phyloP scores from a whole-genome alignment of 2,888 invertebrate species.

The Thymelicus acteon region DNA sequence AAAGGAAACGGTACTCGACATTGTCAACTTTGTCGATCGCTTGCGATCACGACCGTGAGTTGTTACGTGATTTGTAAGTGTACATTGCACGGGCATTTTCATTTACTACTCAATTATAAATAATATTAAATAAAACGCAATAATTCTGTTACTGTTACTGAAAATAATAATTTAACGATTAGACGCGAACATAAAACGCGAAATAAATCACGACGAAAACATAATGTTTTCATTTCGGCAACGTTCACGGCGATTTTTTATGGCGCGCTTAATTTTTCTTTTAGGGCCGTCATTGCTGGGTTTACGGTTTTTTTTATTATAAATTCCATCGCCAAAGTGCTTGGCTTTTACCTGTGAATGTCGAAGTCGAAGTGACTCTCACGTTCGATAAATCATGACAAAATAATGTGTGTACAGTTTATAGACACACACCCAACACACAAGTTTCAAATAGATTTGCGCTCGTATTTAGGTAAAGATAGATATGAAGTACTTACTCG shows the following conservation, averaged over 20 bases:
- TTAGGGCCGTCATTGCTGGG: constrained; percentile 42
- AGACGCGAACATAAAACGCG: constrained; percentile 41
- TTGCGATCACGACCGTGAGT: too few species aligned
- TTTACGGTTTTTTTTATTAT: constrained; percentile 45
- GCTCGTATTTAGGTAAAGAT: too few species aligned
- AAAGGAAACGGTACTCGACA: too few species aligned
- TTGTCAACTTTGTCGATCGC: too few species aligned
- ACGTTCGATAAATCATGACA: background rate
- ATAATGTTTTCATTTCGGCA: constrained; percentile 50
- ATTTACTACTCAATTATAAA: background rate
- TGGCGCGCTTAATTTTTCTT: constrained; percentile 51
- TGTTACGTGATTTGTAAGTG: too few species aligned
- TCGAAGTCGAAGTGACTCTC: background rate
- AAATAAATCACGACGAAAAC: constrained; percentile 50
- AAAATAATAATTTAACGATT: constrained; percentile 42
- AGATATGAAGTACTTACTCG: too few species aligned
- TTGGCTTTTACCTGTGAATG: constrained; percentile 13
- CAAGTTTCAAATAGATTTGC: too few species aligned
- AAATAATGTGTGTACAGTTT: background rate
- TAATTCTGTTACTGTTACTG: constrained; percentile 4
- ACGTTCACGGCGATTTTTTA: constrained; percentile 48
- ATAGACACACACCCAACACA: background rate
- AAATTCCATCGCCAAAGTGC: constrained; percentile 37
- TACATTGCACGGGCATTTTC: background rate
- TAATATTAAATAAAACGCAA: background rate